A percentile compares a stretch with the other conserved stretches of the same genome.
These are phyloP conservation scores for Ormyrus nitidulus DNA, from an alignment of 2,888 invertebrate species.

Conservation along the genomic window DNA sequence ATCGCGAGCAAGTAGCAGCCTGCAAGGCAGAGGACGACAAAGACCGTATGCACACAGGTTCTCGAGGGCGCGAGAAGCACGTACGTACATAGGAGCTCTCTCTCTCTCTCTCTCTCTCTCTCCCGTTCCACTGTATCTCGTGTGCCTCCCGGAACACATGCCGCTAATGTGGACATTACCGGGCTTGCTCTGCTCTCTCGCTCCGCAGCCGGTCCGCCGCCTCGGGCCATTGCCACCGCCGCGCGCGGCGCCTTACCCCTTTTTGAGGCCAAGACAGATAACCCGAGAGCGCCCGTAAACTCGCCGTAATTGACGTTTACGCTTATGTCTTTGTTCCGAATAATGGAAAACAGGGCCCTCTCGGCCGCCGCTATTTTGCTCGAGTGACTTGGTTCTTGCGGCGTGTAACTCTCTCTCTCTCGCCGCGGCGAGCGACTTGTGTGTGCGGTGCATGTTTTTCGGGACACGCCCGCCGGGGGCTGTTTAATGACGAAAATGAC, in stretches of 20 bases:
- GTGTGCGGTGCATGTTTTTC: conserved; percentile 7
- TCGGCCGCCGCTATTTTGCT: neutral
- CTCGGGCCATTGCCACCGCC: conserved; percentile 42
- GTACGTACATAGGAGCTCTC: conserved; percentile 9
- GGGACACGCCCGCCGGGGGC: conserved; percentile 25
- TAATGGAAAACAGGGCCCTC: conserved; percentile 36
- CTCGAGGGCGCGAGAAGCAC: conserved; percentile 2
- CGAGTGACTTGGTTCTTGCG: neutral
- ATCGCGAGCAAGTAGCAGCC: neutral
- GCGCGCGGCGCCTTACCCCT: conserved; percentile 15
- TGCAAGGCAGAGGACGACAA: neutral
- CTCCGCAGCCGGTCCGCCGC: conserved; percentile 46
- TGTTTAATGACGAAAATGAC: conserved; percentile 52
- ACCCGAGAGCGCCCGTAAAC: conserved; percentile 39
- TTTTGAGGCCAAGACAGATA: conserved; percentile 47
- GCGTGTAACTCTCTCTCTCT: neutral
- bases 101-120: neutral
- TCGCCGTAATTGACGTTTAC: conserved; percentile 53
- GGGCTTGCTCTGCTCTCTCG: conserved; percentile 48
- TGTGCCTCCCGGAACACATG: conserved; percentile 71
- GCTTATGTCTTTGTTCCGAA: conserved; percentile 48
- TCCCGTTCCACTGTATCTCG: neutral
- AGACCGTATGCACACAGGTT: no score
- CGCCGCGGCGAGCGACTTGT: neutral
- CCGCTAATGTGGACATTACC: conserved; percentile 70